Evolutionary conservation across 2,113 vertebrate species (phyloP).

Genomic region (Taurulus bubalis): DNA sequence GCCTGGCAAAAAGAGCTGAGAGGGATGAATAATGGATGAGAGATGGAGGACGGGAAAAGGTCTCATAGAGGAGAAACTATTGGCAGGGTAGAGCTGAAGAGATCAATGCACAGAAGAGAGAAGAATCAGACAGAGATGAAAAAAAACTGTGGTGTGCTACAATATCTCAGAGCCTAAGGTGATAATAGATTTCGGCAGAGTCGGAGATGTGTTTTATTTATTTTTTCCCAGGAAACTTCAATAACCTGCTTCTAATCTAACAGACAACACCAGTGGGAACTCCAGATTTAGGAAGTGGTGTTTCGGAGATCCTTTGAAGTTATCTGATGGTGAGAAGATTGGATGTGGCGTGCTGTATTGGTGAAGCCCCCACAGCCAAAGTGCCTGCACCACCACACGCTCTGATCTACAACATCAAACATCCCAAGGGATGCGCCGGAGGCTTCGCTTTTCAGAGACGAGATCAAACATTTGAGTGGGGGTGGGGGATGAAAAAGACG

Average conservation of each 20-base stretch:
- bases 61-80: conserved; percentile 59
- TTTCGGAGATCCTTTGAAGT: conserved; percentile 72
- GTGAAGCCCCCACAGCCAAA: conserved; percentile 54
- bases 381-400: conserved; percentile 42
- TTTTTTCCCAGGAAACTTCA: conserved; percentile 59
- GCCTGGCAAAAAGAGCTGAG: conserved; percentile 26
- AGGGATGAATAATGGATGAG: conserved; percentile 71
- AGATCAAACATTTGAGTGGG: conserved; percentile 73
- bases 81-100: conserved; percentile 40
- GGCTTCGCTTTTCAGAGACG: conserved; percentile 53
- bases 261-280: conserved; percentile 41
- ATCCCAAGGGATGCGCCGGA: conserved; percentile 49
- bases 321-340: conserved; percentile 66
- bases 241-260: conserved; percentile 51
- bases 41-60: conserved; percentile 55
- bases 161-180: conserved; percentile 46
- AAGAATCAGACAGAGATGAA: conserved; percentile 36
- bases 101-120: conserved; percentile 58
- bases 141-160: conserved; percentile 23
- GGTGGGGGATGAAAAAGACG: conserved; percentile 39
- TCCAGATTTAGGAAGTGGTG: conserved; percentile 44
- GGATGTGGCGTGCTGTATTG: conserved; percentile 49
- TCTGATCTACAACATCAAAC: conserved; percentile 82
- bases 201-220: conserved; percentile 8
- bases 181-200: conserved; percentile 56